Evolutionary conservation across 2,888 invertebrate genomes (phyloP), one percentile per base, ranked within the genome.

Genomic region (Psylliodes chrysocephalus): DNA sequence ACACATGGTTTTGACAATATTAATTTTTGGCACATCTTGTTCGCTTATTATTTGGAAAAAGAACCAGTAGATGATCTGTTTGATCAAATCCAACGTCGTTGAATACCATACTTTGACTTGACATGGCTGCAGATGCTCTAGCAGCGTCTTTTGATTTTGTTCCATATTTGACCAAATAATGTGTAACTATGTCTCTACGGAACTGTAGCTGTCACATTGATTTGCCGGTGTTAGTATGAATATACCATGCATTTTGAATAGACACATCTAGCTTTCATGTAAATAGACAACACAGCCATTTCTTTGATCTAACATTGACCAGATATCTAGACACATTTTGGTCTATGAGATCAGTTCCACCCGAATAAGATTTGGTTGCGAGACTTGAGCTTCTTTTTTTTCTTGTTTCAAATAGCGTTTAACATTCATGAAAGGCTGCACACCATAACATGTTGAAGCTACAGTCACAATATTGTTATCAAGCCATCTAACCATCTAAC

Each of bases 11-110:
- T 42, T 19, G 12, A 14, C 17, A 35, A 8, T 46, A 51, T 12
- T 15, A 12, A 22, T 63, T 60, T 10, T 60, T 56, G n/a, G 60
- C 64, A 57, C 69, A 67, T 33, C 64, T 53, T 47, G 57, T 47
- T 56, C 56, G 46, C 35, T 69, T 67, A 5, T 67, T 59, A 46
- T 63, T 42, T 49, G 54, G 42, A 19, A 51, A 35, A 10, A 17
- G 28, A 18, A 33, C 30, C 28, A 66, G 8, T 10, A 63, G 33
- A 33, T 70, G 66, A 57, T 64, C 54, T 10, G 14, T 47, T 25
- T 46, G 17, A 19, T 70, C 67, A 49, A 63, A 68, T 51, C 67
- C 35, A 25, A 68, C n/a, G 18, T 59, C 60, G 25, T 62, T 54
- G 12, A 35, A 47, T 4, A 68, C 57, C 51, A 56, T 54, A 12